These are phyloP conservation scores for Lacerta viridis DNA, from an alignment of 2,797 vertebrate species.

Conservation along the genomic window DNA sequence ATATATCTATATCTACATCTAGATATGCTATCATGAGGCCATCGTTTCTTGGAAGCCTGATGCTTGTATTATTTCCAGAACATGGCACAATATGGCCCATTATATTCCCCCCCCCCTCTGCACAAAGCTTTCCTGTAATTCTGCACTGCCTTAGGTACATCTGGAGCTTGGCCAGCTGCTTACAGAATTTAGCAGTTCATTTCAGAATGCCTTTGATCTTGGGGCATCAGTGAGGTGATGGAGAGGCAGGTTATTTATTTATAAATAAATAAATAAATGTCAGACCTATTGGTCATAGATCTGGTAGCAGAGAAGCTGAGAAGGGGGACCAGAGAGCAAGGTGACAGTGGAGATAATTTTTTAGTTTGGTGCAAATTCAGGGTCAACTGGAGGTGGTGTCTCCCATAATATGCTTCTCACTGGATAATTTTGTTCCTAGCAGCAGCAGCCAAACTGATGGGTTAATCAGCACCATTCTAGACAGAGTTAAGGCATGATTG, in stretches of 20 bases:
- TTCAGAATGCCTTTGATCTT: neutral
- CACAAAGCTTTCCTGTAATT: slow-evolving; percentile 15
- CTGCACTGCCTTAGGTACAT: neutral
- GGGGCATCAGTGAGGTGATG: neutral
- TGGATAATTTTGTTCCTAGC: neutral
- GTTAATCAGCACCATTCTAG: neutral
- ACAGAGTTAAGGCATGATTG: too few relatives aligned
- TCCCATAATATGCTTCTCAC: neutral
- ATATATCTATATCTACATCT: too few relatives aligned
- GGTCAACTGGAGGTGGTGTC: neutral
- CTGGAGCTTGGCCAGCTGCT: neutral
- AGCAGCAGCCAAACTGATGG: neutral
- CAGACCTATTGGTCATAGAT: neutral
- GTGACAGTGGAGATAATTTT: neutral
- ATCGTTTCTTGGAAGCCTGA: neutral
- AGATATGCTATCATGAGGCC: slow-evolving; percentile 24
- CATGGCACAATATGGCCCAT: neutral
- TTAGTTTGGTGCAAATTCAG: neutral
- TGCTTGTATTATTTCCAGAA: slow-evolving; percentile 52
- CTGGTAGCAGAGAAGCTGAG: neutral
- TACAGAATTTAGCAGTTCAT: neutral
- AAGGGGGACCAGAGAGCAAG: accelerated
- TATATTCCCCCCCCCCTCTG: neutral
- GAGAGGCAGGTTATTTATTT: neutral
- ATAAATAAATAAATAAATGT: too few relatives aligned